phyloP scores from a whole-genome alignment of 23 tunicate genomes.

The Diplosoma virens region DNA sequence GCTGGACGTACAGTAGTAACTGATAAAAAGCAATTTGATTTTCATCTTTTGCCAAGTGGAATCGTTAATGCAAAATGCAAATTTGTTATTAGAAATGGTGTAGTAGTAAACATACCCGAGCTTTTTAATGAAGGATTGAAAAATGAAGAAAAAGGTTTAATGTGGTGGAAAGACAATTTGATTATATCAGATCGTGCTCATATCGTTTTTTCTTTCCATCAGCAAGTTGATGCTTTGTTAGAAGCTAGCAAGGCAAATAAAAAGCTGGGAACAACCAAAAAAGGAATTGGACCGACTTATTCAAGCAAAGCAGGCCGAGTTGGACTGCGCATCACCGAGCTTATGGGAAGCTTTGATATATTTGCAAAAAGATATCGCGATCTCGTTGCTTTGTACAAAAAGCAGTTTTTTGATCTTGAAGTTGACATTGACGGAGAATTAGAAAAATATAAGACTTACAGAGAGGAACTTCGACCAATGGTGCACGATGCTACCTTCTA shows the following conservation, averaged over 20 bases:
- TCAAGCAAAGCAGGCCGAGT: neutral
- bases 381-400: slow-evolving; percentile 43
- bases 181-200: neutral
- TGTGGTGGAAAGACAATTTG: neutral
- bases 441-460: neutral
- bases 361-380: slow-evolving; percentile 64
- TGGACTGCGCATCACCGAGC: neutral
- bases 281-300: neutral
- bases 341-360: slow-evolving; percentile 17
- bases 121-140: neutral
- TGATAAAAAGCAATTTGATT: neutral
- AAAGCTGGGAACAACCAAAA: neutral
- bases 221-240: neutral
- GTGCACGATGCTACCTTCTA: neutral
- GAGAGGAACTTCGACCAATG: neutral
- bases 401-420: slow-evolving; percentile 61
- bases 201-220: neutral
- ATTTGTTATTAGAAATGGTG: slow-evolving; percentile 49
- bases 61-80: neutral
- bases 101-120: neutral
- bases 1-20: slow-evolving; percentile 52
- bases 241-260: neutral
- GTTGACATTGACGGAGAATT: slow-evolving; percentile 61
- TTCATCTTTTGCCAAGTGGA: slow-evolving; percentile 43
- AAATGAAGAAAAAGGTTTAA: neutral